Base-by-base conservation (phyloP, 2,888 invertebrate genomes). In the Erpobdella octoculata region DNA sequence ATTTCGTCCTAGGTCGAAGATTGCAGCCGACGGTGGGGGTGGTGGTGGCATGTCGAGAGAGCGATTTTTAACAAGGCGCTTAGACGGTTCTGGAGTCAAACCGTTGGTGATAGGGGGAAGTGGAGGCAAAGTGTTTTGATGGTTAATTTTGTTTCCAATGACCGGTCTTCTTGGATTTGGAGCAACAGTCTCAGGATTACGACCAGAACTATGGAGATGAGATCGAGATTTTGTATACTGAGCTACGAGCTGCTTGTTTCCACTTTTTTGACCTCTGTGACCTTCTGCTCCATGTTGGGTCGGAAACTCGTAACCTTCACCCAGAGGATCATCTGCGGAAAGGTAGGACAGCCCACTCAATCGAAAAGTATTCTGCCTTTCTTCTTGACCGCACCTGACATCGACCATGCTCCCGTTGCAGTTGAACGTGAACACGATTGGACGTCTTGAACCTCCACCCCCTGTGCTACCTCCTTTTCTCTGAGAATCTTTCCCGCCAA, bases 341-440 rank as follows among this genome's bases (percentile, higher is more conserved):
- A 53, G 53, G 53, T 53, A 53, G 28, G 21, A 25, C 53, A 53
- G 21, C 28, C 53, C 35, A 33, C 35, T 62, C 31, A 68, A 33
- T 41, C 71, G 53, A 66, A 75, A 75, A 2, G 75, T 75, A n/a
- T 67, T 48, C 6, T 69, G 35, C n/a, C 73, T 65, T 15, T 75
- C 75, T 15, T 67, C 62, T n/a, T 68, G 53, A 15, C 70, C 75
- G 37, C 74, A 74, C 28, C 76, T 68, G 38, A 76, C 72, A 58
- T 76, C 76, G 12, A 76, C 76, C 76, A 76, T 76, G 66, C 75
- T 76, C 28, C 76, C 76, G 71, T 76, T 76, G 38, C 41, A 35
- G 71, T 76, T 76, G 61, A 72, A 73, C 9, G 66, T 71, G 73
- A 76, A 76, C 46, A 67, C 48, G 28, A 76, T 68, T 5, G 75